Percentiles rank a stretch among this genome's conserved stretches.
Evolutionary conservation across 1,140 invertebrate genomes (phyloP).

Genomic region (Papilio polytes): DNA sequence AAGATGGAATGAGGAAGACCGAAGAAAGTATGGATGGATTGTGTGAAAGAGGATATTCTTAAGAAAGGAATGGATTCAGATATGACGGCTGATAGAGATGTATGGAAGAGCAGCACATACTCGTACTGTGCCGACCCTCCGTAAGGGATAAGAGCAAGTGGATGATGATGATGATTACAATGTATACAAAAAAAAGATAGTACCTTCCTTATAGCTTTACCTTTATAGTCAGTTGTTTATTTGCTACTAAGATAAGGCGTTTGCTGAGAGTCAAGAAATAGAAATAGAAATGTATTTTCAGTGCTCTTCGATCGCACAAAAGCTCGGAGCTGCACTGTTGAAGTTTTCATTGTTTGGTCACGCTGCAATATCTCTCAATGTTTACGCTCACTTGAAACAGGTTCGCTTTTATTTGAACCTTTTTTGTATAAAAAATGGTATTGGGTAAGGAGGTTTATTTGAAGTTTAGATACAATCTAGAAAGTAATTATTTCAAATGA

Average conservation of each 20-base stretch:
- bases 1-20: too few species aligned
- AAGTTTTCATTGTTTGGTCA: conserved; percentile 29
- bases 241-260: conserved; percentile 16
- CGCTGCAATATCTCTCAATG: conserved; percentile 28
- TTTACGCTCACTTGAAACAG: conserved; percentile 23
- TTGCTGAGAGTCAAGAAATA: conserved; percentile 17
- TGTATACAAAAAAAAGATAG: not conserved
- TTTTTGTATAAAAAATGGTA: not conserved
- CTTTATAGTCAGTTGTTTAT: conserved; percentile 1
- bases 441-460: not conserved
- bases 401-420: conserved; percentile 15
- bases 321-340: conserved; percentile 21
- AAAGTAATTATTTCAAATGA: too few species aligned
- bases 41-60: too few species aligned
- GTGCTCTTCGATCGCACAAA: conserved; percentile 20
- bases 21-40: too few species aligned
- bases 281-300: conserved; percentile 27
- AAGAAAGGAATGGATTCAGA: too few species aligned
- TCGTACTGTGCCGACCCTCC: too few species aligned
- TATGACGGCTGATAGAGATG: too few species aligned
- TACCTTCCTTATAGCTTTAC: not conserved
- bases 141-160: too few species aligned
- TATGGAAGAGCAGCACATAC: too few species aligned
- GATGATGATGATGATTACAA: too few species aligned
- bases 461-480: not conserved